Base-by-base conservation (phyloP, 2,797 vertebrate species). In the Stomatorhinus walkeri region DNA sequence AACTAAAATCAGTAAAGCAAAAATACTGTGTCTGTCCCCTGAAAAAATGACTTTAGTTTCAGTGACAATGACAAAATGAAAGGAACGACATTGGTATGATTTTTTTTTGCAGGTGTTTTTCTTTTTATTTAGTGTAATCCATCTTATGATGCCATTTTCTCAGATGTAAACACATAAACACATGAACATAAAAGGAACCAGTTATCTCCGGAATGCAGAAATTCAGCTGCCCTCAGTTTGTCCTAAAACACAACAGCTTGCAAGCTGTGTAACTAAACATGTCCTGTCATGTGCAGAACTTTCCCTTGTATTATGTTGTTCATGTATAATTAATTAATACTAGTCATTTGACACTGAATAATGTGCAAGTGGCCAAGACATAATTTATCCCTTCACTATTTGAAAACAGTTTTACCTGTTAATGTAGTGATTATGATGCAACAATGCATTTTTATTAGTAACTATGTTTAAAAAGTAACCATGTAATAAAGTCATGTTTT, bases 101-200 rank as follows among this genome's bases (percentile, higher is more conserved):
- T 72, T 64, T n/a, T 56, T 59, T 76, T 76, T 36, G 68, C 7
- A 40, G 68, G 68, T 19, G 68, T 76, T 76, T 76, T 72, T 76
- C 14, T 36, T 36, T 76, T 36, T 76, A 76, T 76, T 76, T 61
- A 61, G 87, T 93, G 83, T 87, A 32, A 32, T 89, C 91, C 93
- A 93, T 94, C 93, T 94, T 93, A 16, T 12, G 5, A 76, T 76
- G 68, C 12, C 68, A 40, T 32, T 32, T 72, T 16, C 28, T 36
- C 28, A 72, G 32, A 76, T 2, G 12, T 76, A 32, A 12, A 16
- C 68, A 76, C 68, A 76, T 6, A 76, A 76, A 16, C 68, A 12
- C 68, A 5, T 16, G 40, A 76, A 76, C 28, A 36, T 72, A 72
- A 72, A 72, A 72, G 28, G 12, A 68, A 12, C 64, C 32, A 76